Evolutionary conservation across 2,113 vertebrate genomes (phyloP).

Genomic region (Capricornis sumatraensis): DNA sequence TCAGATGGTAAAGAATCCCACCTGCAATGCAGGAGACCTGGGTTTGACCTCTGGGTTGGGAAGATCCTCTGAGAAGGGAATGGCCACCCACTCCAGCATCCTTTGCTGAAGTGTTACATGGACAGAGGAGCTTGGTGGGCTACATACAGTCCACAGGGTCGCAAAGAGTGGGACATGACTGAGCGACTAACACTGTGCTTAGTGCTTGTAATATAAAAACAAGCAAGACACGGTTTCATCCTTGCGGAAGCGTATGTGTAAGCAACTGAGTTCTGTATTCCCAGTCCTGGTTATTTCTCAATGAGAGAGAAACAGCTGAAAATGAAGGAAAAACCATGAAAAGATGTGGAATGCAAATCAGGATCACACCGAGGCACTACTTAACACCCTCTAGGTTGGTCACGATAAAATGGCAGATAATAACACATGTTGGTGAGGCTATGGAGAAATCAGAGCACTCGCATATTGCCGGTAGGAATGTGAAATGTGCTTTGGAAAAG

Average conservation of each 20-base stretch:
- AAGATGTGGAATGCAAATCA: background rate
- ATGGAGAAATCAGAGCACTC: background rate
- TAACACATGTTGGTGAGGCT: background rate
- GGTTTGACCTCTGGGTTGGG: background rate
- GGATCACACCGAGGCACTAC: background rate
- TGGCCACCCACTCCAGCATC: background rate
- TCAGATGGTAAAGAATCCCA: fast-evolving
- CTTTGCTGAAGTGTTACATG: background rate
- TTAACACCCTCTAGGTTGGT: background rate
- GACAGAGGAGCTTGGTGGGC: background rate
- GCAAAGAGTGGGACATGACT: background rate
- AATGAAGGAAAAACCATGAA: background rate
- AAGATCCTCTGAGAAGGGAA: background rate
- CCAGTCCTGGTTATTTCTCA: background rate
- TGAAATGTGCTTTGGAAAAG: background rate
- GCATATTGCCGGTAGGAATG: background rate
- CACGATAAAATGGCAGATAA: background rate
- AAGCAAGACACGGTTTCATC: background rate
- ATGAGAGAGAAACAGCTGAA: background rate
- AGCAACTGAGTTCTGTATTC: background rate
- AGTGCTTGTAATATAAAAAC: background rate
- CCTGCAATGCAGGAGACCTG: background rate
- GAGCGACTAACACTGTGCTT: background rate
- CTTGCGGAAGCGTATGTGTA: background rate
- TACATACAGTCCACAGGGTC: background rate